Evolutionary conservation across 2,888 invertebrate genomes (phyloP).

Genomic region (Rhyacophila evoluta): DNA sequence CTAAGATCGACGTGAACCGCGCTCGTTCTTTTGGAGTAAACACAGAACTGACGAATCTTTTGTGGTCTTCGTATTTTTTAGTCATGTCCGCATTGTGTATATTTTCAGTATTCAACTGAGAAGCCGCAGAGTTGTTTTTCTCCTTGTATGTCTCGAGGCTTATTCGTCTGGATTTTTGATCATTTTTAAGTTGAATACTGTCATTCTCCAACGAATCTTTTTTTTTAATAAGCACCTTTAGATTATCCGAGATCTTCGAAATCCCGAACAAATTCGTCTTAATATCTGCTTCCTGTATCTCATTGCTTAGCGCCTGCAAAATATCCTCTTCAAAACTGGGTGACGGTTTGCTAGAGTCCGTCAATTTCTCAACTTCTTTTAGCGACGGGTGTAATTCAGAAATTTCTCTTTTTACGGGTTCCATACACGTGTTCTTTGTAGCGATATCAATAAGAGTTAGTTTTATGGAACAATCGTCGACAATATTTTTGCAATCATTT

Average conservation of each 20-base stretch:
- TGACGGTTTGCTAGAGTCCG: background rate
- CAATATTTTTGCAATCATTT: too few species aligned
- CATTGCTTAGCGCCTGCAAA: conserved; percentile 66
- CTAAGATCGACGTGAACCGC: conserved; percentile 63
- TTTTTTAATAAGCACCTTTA: conserved; percentile 5
- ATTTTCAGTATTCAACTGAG: background rate
- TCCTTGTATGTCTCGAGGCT: conserved; percentile 68
- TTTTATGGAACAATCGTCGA: too few species aligned
- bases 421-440: background rate
- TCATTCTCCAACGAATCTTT: background rate
- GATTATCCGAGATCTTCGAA: background rate
- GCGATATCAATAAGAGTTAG: background rate
- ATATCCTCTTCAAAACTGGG: conserved; percentile 66
- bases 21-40: conserved; percentile 68
- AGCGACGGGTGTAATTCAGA: background rate
- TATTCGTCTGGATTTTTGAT: conserved; percentile 64
- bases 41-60: conserved; percentile 59
- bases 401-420: background rate
- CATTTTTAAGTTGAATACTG: conserved; percentile 13
- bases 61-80: conserved; percentile 41
- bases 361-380: background rate
- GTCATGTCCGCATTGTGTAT: background rate
- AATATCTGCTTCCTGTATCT: conserved; percentile 64
- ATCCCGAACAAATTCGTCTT: conserved; percentile 41
- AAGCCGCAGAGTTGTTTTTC: conserved; percentile 56